Conservation (phyloP, 2,888 invertebrate genomes). For the Orthonychiurus folsomi region DNA sequence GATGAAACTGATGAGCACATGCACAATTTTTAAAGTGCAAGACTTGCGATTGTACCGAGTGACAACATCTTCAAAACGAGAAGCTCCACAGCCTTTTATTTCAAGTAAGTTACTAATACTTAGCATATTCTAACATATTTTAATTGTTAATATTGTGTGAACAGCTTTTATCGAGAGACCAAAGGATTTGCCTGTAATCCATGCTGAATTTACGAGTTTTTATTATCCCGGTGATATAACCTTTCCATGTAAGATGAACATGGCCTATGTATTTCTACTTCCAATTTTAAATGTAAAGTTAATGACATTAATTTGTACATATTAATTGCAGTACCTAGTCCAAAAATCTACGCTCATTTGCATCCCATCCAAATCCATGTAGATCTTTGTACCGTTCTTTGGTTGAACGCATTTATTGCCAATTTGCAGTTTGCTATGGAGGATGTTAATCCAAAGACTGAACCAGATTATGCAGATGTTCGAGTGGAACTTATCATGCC, state of each 20-base stretch:
- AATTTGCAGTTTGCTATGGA: slow-evolving; percentile 69
- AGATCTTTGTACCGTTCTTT: slow-evolving; percentile 78
- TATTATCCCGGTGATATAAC: slow-evolving; percentile 87
- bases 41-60: slow-evolving; percentile 84
- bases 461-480: slow-evolving; percentile 57
- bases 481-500: slow-evolving; percentile 89
- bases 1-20: slow-evolving; percentile 82
- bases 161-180: slow-evolving; percentile 50
- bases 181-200: slow-evolving; percentile 81
- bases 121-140: not conserved
- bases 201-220: slow-evolving; percentile 91
- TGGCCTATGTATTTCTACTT: too few species aligned
- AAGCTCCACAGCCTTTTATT: slow-evolving; percentile 69
- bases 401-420: slow-evolving; percentile 87
- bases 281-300: slow-evolving; percentile 7
- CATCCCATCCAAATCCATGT: slow-evolving; percentile 82
- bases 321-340: slow-evolving; percentile 71
- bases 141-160: slow-evolving; percentile 1
- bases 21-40: slow-evolving; percentile 77
- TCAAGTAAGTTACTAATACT: slow-evolving; percentile 50
- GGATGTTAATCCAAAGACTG: slow-evolving; percentile 43
- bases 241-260: slow-evolving; percentile 71
- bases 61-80: slow-evolving; percentile 57
- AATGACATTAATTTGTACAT: not conserved
- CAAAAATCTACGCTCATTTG: slow-evolving; percentile 81